phyloP scores from a whole-genome alignment of 2,797 vertebrate species.

The Meda fulgida region DNA sequence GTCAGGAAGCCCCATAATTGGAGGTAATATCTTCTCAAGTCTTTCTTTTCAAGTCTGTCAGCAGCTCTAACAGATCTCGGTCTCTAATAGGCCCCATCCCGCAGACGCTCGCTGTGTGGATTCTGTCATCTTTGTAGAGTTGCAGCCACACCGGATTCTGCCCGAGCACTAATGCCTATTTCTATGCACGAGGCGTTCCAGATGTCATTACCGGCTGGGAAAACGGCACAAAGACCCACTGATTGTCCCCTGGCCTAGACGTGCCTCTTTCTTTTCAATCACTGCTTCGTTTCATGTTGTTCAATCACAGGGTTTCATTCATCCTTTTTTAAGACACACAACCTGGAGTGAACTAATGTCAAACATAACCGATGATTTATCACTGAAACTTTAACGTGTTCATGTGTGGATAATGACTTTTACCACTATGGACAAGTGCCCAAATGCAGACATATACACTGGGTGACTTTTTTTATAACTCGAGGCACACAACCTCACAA shows the following conservation, averaged over 20 bases:
- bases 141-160: slow-evolving; percentile 54
- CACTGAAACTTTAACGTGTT: slow-evolving; percentile 47
- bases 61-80: slow-evolving; percentile 63
- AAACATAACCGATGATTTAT: slow-evolving; percentile 50
- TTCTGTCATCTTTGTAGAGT: slow-evolving; percentile 62
- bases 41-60: slow-evolving; percentile 63
- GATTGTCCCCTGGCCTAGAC: slow-evolving; percentile 63
- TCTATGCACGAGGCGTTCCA: slow-evolving; percentile 61
- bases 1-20: slow-evolving; percentile 66
- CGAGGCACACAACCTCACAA: background rate
- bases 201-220: slow-evolving; percentile 68
- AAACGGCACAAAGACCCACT: slow-evolving; percentile 64
- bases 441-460: background rate
- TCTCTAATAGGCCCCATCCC: slow-evolving; percentile 66
- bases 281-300: slow-evolving; percentile 58
- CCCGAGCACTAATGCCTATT: slow-evolving; percentile 62
- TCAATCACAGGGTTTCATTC: slow-evolving; percentile 62
- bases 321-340: slow-evolving; percentile 54
- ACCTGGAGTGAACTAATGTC: slow-evolving; percentile 53
- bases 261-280: slow-evolving; percentile 59
- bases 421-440: background rate
- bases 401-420: slow-evolving; percentile 34
- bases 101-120: slow-evolving; percentile 50
- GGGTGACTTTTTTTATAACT: background rate
- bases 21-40: slow-evolving; percentile 62